A percentile compares a stretch with the other conserved stretches of the same genome.
Evolutionary conservation across 2,113 vertebrate genomes (phyloP).

Genomic region (Pygoscelis adeliae): DNA sequence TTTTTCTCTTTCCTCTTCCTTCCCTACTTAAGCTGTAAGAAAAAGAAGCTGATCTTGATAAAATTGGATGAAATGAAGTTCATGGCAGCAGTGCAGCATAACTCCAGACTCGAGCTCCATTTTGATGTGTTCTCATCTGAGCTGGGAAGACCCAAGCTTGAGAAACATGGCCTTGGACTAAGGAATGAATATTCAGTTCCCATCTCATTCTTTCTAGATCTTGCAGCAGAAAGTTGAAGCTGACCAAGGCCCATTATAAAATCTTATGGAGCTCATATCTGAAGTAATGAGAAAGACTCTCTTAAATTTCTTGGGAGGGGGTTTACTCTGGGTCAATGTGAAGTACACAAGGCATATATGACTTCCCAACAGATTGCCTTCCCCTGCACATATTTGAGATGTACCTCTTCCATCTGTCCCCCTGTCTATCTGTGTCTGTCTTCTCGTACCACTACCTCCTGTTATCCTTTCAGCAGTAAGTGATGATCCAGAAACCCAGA

Average conservation of each 20-base stretch:
- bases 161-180: not conserved
- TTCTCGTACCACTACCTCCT: accelerated
- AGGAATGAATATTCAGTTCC: not conserved
- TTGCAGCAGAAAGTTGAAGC: not conserved
- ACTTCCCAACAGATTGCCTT: not conserved
- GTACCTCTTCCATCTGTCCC: not conserved
- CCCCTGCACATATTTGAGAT: not conserved
- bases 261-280: not conserved
- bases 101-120: not conserved
- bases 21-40: not conserved
- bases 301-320: not conserved
- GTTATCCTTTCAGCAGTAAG: not conserved
- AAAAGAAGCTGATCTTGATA: not conserved
- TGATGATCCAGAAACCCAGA: not conserved
- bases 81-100: not conserved
- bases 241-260: not conserved
- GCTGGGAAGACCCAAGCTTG: not conserved
- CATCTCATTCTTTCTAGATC: not conserved
- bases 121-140: not conserved
- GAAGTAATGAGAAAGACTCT: not conserved
- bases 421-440: not conserved
- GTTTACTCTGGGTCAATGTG: not conserved
- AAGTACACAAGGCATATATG: not conserved
- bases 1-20: not conserved
- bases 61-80: not conserved